Base-by-base conservation (phyloP, 92 coral and sea anemone genomes). In the Porites cylindrica region DNA sequence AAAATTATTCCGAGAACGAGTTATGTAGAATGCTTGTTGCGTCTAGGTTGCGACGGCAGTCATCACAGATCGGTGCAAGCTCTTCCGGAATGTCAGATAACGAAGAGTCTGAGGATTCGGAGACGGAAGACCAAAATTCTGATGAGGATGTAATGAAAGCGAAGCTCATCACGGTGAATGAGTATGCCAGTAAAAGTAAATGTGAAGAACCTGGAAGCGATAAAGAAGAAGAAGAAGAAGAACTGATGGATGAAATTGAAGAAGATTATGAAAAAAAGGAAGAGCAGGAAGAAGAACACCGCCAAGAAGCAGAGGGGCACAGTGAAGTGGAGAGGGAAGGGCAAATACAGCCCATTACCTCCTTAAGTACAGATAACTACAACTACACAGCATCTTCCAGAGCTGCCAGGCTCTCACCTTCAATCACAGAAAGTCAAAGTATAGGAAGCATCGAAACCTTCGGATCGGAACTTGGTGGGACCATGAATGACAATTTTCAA, bases 1-100 rank as follows among this genome's bases (percentile, higher is more conserved):
- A 91, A 3, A 90, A 87, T 59, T 89, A 64, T 73, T 87, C 90
- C 10, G 90, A 93, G 61, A 70, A 85, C 9, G 94, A 94, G 50
- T 77, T 96, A 51, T 82, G 82, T 19, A 78, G 81, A 70, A 84
- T 94, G 78, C 70, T 91, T 29, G 65, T 72, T 51, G 82, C 80
- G 11, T 82, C 86, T 14, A 66, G 86, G 67, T 21, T 79, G 73
- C 47, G 51, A 64, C 29, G 73, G 66, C 7, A 20, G 24, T 79
- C 81, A 16, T 77, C 81, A 32, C 16, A 52, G 56, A 17, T 47
- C 5, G 51, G 32, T 66, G 64, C 21, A 17, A 80, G 84, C 51
- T 14, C 29, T 51, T 10, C 16, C 61, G 61, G 12, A 10, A 12
- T 60, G 38, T 56, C 77, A 12, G 8, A 11, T 20, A 8, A 38